These are phyloP conservation scores for Epinephelus fuscoguttatus DNA, from an alignment of 2,113 vertebrate genomes.

Conservation along the genomic window DNA sequence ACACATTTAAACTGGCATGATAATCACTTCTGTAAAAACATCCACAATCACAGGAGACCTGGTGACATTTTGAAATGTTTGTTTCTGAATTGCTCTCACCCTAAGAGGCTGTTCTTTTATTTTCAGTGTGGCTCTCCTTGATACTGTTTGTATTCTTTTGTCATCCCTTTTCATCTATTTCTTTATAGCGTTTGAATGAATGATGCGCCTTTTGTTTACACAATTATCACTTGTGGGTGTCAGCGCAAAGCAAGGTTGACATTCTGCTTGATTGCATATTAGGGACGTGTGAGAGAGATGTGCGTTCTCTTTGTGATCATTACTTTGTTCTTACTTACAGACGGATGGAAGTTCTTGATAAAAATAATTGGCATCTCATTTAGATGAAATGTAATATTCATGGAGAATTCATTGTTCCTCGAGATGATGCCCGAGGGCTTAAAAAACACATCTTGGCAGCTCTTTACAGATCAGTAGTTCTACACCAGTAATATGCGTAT, in stretches of 20 bases:
- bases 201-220: constrained; percentile 64
- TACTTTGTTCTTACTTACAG: constrained; percentile 60
- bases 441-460: constrained; percentile 51
- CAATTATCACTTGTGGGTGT: constrained; percentile 65
- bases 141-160: constrained; percentile 24
- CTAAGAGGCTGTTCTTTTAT: constrained; percentile 4
- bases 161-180: constrained; percentile 51
- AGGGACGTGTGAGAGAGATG: constrained; percentile 45
- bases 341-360: constrained; percentile 63
- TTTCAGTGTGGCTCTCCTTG: not conserved
- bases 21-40: constrained; percentile 37
- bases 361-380: constrained; percentile 66
- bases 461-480: constrained; percentile 53
- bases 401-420: constrained; percentile 51
- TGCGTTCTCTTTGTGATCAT: constrained; percentile 51
- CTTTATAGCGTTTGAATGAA: constrained; percentile 53
- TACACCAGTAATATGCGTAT: constrained; percentile 42
- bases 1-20: constrained; percentile 38
- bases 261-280: constrained; percentile 75
- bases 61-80: constrained; percentile 9
- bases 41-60: constrained; percentile 13
- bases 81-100: constrained; percentile 17
- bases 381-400: constrained; percentile 61
- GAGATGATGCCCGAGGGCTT: constrained; percentile 52
- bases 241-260: constrained; percentile 71